Conservation (phyloP, 2,888 invertebrate species). For the Parthenolecanium corni region DNA sequence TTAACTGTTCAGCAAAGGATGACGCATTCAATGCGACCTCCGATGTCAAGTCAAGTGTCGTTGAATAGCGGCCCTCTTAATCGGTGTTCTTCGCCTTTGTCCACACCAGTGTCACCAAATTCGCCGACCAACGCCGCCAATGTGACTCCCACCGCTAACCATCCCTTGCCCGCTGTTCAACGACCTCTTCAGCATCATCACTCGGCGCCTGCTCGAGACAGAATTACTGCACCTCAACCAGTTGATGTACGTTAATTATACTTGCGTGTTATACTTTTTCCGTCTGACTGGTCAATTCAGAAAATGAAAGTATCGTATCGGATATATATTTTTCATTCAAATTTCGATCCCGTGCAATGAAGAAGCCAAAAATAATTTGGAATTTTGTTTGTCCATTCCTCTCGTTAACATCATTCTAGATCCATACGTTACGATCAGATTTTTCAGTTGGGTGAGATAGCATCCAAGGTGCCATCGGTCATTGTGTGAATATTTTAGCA, state of each 20-base stretch:
- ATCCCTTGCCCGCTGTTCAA: constrained; percentile 36
- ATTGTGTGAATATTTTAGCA: too few relatives aligned
- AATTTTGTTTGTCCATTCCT: too few relatives aligned
- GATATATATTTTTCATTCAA: too few relatives aligned
- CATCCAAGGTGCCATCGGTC: too few relatives aligned
- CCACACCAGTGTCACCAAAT: constrained; percentile 30
- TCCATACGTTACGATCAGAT: too few relatives aligned
- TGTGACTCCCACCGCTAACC: constrained; percentile 38
- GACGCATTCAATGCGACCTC: constrained; percentile 29
- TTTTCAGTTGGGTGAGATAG: too few relatives aligned
- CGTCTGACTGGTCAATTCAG: too few relatives aligned
- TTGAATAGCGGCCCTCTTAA: constrained; percentile 1
- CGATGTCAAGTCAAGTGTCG: constrained; percentile 10
- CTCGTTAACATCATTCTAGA: too few relatives aligned
- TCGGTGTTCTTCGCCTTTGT: constrained; percentile 21
- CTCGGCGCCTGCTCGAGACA: constrained; percentile 41
- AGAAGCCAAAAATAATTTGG: too few relatives aligned
- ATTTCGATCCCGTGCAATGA: too few relatives aligned
- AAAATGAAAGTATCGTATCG: too few relatives aligned
- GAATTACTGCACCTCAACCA: constrained; percentile 74
- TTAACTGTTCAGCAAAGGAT: constrained; percentile 55
- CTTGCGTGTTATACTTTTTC: too few relatives aligned
- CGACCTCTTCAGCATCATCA: constrained; percentile 39
- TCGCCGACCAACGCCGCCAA: constrained; percentile 35
- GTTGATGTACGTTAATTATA: constrained; percentile 74